Conservation (phyloP, 2,888 invertebrate genomes). For the Meloe dianella region DNA sequence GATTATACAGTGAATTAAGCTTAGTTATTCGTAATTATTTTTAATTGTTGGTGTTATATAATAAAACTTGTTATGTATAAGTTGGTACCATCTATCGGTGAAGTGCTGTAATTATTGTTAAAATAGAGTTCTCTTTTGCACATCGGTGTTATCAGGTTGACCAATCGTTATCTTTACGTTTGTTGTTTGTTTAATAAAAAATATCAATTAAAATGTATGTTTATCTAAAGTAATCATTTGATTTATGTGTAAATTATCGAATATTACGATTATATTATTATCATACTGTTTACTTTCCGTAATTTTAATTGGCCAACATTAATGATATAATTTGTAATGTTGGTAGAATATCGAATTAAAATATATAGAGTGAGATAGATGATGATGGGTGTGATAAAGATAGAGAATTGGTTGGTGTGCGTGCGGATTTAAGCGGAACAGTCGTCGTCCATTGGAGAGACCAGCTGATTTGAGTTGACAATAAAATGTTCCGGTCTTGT, state of each 20-base stretch:
- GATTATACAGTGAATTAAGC: too few relatives aligned
- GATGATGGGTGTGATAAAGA: neutral
- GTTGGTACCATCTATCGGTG: neutral
- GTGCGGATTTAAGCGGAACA: neutral
- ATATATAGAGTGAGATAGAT: constrained; percentile 19
- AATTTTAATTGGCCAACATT: neutral
- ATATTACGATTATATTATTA: neutral
- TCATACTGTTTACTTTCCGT: neutral
- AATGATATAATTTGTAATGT: neutral
- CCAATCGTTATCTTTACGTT: neutral
- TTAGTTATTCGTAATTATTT: neutral
- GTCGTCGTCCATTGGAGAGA: constrained; percentile 54
- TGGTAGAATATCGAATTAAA: constrained; percentile 12
- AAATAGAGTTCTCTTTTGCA: neutral
- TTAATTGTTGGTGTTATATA: neutral
- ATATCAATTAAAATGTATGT: neutral
- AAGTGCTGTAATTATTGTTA: neutral
- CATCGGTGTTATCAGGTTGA: neutral
- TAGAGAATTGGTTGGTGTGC: neutral
- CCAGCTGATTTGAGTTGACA: constrained; percentile 60
- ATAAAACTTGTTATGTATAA: neutral
- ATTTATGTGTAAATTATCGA: neutral
- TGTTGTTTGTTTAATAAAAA: neutral
- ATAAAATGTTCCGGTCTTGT: constrained; percentile 57
- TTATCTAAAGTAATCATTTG: neutral